Evolutionary conservation across 2,797 vertebrate species (phyloP).

Genomic region (Sorex maritimensis): DNA sequence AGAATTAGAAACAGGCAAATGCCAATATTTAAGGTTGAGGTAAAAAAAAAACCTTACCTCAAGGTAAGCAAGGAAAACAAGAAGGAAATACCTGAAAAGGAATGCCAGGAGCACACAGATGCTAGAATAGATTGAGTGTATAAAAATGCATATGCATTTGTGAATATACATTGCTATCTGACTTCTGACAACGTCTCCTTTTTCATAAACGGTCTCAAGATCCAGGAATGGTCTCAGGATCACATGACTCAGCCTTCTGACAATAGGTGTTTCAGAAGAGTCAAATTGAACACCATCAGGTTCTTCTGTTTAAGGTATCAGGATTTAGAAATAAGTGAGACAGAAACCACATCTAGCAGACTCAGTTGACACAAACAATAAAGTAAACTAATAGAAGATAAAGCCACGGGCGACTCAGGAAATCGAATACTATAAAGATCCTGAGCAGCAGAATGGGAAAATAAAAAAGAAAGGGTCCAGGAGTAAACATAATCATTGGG

Average conservation of each 20-base stretch:
- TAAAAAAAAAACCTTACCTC: neutral
- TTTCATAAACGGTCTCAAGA: neutral
- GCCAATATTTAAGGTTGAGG: neutral
- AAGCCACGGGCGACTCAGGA: neutral
- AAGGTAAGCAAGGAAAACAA: neutral
- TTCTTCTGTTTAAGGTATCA: neutral
- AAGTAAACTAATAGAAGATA: conserved; percentile 9
- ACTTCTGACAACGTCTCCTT: neutral
- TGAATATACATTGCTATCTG: neutral
- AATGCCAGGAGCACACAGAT: neutral
- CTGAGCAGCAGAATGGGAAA: neutral
- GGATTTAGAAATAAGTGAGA: neutral
- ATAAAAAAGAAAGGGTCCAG: neutral
- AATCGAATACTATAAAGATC: neutral
- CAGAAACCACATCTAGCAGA: neutral
- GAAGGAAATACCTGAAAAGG: conserved; percentile 10
- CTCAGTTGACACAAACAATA: neutral
- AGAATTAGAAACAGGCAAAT: neutral
- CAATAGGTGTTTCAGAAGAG: too few species aligned
- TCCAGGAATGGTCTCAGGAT: neutral
- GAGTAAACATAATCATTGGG: neutral
- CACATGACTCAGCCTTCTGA: neutral
- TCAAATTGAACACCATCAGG: neutral
- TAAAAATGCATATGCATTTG: neutral
- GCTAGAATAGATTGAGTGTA: neutral